phyloP scores from a whole-genome alignment of 92 coral and sea anemone genomes.

The Zoanthus solanderi region DNA sequence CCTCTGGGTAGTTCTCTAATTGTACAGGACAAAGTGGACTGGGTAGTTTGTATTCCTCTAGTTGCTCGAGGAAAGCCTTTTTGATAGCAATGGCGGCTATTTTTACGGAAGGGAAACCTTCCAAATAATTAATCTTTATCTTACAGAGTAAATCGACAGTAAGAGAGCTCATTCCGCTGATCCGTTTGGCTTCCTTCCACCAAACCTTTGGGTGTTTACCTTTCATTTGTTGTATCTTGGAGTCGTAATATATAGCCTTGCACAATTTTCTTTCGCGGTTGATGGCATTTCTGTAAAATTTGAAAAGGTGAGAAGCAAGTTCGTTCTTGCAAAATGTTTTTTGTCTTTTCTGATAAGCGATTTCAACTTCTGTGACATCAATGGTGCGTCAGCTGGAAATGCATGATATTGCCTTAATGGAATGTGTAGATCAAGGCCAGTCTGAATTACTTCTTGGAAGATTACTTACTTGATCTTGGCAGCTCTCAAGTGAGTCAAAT shows the following conservation, averaged over 20 bases:
- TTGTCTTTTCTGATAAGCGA: conserved; percentile 48
- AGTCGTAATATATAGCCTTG: conserved; percentile 46
- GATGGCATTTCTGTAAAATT: conserved; percentile 36
- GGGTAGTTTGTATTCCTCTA: conserved; percentile 52
- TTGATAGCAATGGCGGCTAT: conserved; percentile 57
- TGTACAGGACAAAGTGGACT: conserved; percentile 15
- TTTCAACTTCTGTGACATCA: conserved; percentile 36
- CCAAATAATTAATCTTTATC: conserved; percentile 46
- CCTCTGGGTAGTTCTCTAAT: conserved; percentile 2
- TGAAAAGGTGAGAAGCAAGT: conserved; percentile 9
- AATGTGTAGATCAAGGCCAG: conserved; percentile 53
- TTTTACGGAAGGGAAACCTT: conserved; percentile 28
- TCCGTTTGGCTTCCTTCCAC: conserved; percentile 65
- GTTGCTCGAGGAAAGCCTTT: conserved; percentile 59
- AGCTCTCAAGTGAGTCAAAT: background rate
- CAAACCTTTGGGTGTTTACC: conserved; percentile 58
- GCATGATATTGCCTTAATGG: conserved; percentile 43
- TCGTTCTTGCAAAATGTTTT: conserved; percentile 28
- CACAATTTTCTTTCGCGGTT: conserved; percentile 57
- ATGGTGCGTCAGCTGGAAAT: conserved; percentile 34
- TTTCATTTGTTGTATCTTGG: conserved; percentile 58
- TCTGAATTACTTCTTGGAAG: conserved; percentile 34
- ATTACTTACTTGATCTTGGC: background rate
- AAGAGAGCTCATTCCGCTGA: conserved; percentile 50
- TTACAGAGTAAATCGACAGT: conserved; percentile 39